phyloP scores from a whole-genome alignment of 2,797 vertebrate genomes.

The Squalus acanthias region DNA sequence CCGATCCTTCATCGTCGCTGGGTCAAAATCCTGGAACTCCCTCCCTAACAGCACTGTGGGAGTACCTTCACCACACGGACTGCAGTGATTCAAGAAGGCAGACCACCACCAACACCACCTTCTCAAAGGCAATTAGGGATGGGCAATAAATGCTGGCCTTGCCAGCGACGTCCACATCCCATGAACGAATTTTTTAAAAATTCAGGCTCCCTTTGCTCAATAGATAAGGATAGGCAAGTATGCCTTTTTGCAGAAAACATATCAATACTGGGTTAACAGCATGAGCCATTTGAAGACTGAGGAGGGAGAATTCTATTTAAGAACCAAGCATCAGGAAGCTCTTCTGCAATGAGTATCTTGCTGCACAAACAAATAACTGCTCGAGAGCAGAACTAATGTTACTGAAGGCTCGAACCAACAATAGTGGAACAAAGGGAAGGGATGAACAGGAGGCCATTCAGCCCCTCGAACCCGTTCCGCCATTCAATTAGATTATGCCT shows the following conservation, averaged over 20 bases:
- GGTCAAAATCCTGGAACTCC: too few species aligned
- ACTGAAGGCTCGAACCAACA: neutral
- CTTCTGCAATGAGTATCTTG: too few species aligned
- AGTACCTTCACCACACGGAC: too few species aligned
- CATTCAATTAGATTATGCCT: neutral
- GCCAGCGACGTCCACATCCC: too few species aligned
- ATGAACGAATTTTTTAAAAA: neutral
- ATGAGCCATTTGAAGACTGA: neutral
- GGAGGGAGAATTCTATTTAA: neutral
- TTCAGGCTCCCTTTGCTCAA: neutral
- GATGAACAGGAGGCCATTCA: neutral
- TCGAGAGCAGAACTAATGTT: neutral
- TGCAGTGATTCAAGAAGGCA: too few species aligned
- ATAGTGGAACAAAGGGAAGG: neutral
- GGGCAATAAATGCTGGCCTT: too few species aligned
- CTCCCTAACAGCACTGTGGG: too few species aligned
- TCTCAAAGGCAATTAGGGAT: too few species aligned
- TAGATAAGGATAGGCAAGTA: neutral
- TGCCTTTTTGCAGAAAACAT: neutral
- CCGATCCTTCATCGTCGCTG: too few species aligned
- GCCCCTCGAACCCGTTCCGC: neutral
- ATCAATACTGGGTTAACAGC: neutral
- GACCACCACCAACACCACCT: too few species aligned
- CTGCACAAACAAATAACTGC: neutral
- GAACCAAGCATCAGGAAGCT: neutral